Base-by-base conservation (phyloP, 2,888 invertebrate genomes). In the Polyommatus icarus region DNA sequence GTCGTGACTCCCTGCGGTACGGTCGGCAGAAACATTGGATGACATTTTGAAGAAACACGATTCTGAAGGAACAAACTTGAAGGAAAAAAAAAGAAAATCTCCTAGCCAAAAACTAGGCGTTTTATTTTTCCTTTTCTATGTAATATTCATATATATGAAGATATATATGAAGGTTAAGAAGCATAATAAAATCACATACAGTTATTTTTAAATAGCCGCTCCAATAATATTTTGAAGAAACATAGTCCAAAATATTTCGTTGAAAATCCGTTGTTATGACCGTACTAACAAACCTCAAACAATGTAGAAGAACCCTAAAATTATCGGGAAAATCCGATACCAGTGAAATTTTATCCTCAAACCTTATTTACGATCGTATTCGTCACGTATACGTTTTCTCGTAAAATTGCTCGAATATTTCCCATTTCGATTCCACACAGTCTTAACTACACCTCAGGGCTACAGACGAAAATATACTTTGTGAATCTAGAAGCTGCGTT, bases 1-100 rank as follows among this genome's bases (percentile, higher is more conserved):
- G 84, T 89, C 91, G 91, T 92, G 91, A 91, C 92, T 91, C 77
- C 81, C 54, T 82, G 82, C 80, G 80, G 84, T 80, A 82, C 83
- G 82, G 67, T 67, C 18, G 29, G 67, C 29, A 67, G 29, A 29
- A 32, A 59, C 20, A 59, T 59, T 59, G 3, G 59, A n/a, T 54
- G 54, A 18, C 10, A 46, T 12, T 54, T 18, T 5, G 54, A 18
- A 59, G 18, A 54, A 59, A 59, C 59, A 8, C 59, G 59, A 59
- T 20, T 18, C 18, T 5, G 18, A 54, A 18, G 54, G 54, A 54
- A 54, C 1, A 54, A 54, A 18, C 18, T 50, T 54, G 54, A 54
- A 54, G 54, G 5, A 54, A 10, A 10, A 3, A 54, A 54, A 54
- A 50, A 3, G 15, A 50, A 12, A 36, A 36, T 36, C 36, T 50